Percentiles rank a stretch among this genome's conserved stretches.
These are phyloP conservation scores for Trichacis sp. DNA, from an alignment of 2,888 invertebrate genomes.

Conservation along the genomic window DNA sequence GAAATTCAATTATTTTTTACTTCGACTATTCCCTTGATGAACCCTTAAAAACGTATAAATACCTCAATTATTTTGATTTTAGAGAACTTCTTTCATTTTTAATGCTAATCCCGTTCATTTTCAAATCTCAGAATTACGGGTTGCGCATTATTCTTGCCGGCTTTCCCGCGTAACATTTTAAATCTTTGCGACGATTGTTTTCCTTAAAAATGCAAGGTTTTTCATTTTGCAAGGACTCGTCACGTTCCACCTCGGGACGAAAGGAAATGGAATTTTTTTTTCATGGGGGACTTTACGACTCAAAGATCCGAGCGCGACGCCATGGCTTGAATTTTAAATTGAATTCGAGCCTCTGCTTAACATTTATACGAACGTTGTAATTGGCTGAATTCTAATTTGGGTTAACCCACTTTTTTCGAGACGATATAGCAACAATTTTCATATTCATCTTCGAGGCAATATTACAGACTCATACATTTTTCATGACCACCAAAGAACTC, in stretches of 20 bases:
- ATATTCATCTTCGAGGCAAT: not conserved
- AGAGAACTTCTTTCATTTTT: too few relatives aligned
- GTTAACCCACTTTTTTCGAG: not conserved
- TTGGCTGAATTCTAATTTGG: conserved; percentile 15
- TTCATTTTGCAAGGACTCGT: not conserved
- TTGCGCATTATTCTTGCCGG: too few relatives aligned
- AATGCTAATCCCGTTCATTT: too few relatives aligned
- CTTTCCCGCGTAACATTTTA: too few relatives aligned
- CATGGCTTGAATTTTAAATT: conserved; percentile 15
- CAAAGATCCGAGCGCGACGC: not conserved
- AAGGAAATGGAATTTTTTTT: conserved; percentile 5
- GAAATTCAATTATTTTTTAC: too few relatives aligned
- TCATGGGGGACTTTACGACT: conserved; percentile 1
- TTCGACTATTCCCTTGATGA: too few relatives aligned
- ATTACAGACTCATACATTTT: too few relatives aligned
- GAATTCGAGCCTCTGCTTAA: conserved; percentile 15
- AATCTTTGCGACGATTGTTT: too few relatives aligned
- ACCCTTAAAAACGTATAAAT: too few relatives aligned
- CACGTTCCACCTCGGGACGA: not conserved
- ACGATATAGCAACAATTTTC: conserved; percentile 7
- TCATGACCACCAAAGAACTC: too few relatives aligned
- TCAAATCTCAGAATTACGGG: too few relatives aligned
- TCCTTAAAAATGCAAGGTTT: not conserved
- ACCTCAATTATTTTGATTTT: too few relatives aligned
- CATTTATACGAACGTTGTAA: conserved; percentile 18